phyloP scores from a whole-genome alignment of 2,113 vertebrate genomes.

The Dolichotis patagonum region DNA sequence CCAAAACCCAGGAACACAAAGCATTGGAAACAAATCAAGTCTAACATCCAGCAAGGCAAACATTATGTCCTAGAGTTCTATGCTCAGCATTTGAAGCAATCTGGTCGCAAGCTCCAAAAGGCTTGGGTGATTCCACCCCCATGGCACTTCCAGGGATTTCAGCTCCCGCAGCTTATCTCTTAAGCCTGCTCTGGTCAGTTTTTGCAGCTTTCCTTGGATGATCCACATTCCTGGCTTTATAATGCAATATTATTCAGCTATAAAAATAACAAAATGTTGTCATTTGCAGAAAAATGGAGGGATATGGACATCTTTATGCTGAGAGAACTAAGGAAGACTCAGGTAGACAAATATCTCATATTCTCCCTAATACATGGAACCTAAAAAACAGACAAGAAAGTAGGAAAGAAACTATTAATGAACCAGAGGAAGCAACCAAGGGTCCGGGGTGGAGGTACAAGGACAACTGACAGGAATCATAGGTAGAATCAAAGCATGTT shows the following conservation, averaged over 20 bases:
- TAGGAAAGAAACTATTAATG: not conserved
- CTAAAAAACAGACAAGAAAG: not conserved
- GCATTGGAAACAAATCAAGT: too few relatives aligned
- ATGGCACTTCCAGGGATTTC: too few relatives aligned
- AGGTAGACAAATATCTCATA: not conserved
- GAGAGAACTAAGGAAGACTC: not conserved
- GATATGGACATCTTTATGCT: not conserved
- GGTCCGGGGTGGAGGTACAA: not conserved
- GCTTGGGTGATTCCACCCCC: too few relatives aligned
- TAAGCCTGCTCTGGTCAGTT: too few relatives aligned
- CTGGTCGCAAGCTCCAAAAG: too few relatives aligned
- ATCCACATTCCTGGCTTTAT: too few relatives aligned
- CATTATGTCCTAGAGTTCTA: too few relatives aligned
- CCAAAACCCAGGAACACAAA: too few relatives aligned
- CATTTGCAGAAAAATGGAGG: not conserved
- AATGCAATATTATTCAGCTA: not conserved
- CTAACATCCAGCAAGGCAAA: too few relatives aligned
- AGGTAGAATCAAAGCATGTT: not conserved
- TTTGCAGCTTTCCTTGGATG: too few relatives aligned
- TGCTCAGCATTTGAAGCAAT: too few relatives aligned
- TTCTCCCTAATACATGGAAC: not conserved
- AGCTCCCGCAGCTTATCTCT: too few relatives aligned
- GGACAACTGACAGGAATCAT: not conserved
- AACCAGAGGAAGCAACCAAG: not conserved
- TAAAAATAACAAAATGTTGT: not conserved